phyloP scores from a whole-genome alignment of 2,888 invertebrate species.

The Caenorhabditis panamensis region DNA sequence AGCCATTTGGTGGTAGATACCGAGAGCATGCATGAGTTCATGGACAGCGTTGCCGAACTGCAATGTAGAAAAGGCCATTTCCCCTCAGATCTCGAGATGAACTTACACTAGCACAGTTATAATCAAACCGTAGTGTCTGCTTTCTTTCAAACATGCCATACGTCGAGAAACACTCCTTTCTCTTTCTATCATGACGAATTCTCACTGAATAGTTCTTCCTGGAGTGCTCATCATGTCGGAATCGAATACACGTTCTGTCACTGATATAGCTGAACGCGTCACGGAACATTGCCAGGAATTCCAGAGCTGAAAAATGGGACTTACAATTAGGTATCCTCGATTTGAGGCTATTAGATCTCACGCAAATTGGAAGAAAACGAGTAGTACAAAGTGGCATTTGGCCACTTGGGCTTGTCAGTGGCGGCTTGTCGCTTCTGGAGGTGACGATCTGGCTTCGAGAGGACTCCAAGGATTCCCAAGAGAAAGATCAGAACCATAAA shows the following conservation, averaged over 20 bases:
- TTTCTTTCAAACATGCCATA: conserved; percentile 1
- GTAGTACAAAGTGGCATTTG: conserved; percentile 1
- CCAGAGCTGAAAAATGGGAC: conserved; percentile 13
- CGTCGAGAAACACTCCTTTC: not conserved
- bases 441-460: not conserved
- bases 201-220: conserved; percentile 8
- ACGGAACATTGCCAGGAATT: conserved; percentile 39
- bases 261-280: conserved; percentile 23
- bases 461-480: too few relatives aligned
- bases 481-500: too few relatives aligned
- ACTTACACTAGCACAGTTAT: not conserved
- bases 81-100: not conserved
- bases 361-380: not conserved
- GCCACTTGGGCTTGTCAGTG: not conserved
- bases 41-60: conserved; percentile 42
- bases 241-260: conserved; percentile 26
- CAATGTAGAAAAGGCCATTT: not conserved
- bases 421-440: conserved; percentile 1
- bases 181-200: not conserved
- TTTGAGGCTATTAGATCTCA: not conserved
- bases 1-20: conserved; percentile 27
- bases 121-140: conserved; percentile 9
- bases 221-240: not conserved
- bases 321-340: not conserved
- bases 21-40: conserved; percentile 44